These are phyloP conservation scores for Borostomias antarcticus DNA, from an alignment of 2,797 vertebrate genomes.

Conservation along the genomic window DNA sequence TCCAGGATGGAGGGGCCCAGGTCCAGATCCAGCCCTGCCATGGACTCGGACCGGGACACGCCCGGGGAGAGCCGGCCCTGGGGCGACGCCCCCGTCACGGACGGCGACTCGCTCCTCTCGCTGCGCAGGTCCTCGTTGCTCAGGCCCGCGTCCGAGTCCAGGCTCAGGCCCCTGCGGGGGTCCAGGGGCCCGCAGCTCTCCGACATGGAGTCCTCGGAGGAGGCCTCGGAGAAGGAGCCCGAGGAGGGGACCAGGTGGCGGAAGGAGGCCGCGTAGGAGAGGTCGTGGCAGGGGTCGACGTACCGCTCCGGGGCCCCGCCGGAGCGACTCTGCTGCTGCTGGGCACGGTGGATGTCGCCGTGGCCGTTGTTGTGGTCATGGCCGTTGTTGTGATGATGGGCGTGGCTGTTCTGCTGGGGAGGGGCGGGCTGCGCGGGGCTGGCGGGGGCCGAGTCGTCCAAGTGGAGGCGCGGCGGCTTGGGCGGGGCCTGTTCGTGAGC, in stretches of 20 bases:
- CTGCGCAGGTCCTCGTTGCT: constrained; percentile 79
- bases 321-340: constrained; percentile 46
- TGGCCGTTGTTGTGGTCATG: not conserved
- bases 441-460: constrained; percentile 68
- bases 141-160: constrained; percentile 77
- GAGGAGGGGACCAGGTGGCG: constrained; percentile 71
- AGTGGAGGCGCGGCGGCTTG: constrained; percentile 81
- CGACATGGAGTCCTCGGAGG: constrained; percentile 80
- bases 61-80: not conserved
- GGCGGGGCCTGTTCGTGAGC: constrained; percentile 80
- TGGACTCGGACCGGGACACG: constrained; percentile 72
- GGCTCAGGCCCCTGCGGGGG: constrained; percentile 68
- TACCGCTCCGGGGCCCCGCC: constrained; percentile 52
- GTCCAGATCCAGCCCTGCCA: constrained; percentile 76
- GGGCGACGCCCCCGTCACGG: not conserved
- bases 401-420: constrained; percentile 4
- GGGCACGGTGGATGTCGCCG: constrained; percentile 3
- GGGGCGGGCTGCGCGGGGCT: constrained; percentile 11
- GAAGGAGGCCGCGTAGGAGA: constrained; percentile 65
- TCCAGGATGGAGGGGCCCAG: constrained; percentile 86
- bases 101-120: constrained; percentile 70
- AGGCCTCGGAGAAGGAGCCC: constrained; percentile 76
- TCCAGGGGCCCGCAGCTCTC: constrained; percentile 66
- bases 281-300: constrained; percentile 63
- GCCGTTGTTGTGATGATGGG: constrained; percentile 14